Conservation (phyloP, 2,888 invertebrate species). For the Halocaridina rubra region DNA sequence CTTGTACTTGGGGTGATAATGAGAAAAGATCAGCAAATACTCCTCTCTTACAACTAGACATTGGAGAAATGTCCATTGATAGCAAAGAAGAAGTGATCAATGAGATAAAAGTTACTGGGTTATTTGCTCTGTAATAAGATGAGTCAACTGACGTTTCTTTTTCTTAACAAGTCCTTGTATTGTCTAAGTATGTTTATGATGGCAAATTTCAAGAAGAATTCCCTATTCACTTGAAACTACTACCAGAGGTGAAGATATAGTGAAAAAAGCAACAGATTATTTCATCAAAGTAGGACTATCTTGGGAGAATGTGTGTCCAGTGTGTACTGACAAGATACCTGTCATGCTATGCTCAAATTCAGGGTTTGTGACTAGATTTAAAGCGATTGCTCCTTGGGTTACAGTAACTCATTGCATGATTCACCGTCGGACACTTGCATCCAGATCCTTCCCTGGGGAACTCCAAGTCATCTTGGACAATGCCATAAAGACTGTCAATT, state of each 20-base stretch:
- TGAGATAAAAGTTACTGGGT: neutral
- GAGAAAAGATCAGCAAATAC: neutral
- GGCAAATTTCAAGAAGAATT: neutral
- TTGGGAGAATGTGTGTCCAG: neutral
- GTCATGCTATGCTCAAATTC: conserved; percentile 30
- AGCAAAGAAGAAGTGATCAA: neutral
- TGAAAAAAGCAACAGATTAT: neutral
- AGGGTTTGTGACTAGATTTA: conserved; percentile 29
- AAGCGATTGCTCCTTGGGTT: conserved; percentile 18
- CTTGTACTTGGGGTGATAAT: neutral
- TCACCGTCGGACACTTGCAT: conserved; percentile 34
- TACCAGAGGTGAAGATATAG: neutral
- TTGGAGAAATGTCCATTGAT: neutral
- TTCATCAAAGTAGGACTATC: neutral
- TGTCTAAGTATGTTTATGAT: neutral
- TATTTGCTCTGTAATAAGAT: neutral
- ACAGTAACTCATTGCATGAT: conserved; percentile 35
- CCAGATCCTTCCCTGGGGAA: neutral
- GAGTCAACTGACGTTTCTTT: neutral
- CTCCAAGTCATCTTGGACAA: neutral
- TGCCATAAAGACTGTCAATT: neutral
- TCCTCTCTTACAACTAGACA: neutral
- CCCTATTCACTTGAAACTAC: neutral
- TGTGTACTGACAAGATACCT: conserved; percentile 36
- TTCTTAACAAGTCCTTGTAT: neutral